These are phyloP conservation scores for Streptopelia turtur DNA, from an alignment of 2,797 vertebrate genomes.

Conservation along the genomic window DNA sequence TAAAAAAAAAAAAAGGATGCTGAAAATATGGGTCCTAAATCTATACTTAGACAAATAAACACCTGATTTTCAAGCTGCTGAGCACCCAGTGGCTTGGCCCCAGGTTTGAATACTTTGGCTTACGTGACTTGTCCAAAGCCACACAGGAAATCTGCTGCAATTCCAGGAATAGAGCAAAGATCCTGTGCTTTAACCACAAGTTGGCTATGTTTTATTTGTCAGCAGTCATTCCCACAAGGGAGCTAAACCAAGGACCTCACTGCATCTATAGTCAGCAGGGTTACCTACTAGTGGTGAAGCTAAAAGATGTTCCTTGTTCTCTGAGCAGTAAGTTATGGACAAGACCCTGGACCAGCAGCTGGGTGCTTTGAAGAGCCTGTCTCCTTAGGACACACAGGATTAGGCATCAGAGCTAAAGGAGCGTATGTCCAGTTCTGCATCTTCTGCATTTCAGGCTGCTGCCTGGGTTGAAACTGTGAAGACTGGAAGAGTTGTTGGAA, in stretches of 20 bases:
- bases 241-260: background rate
- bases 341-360: background rate
- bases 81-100: conserved; percentile 34
- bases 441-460: background rate
- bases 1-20: background rate
- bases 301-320: background rate
- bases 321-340: background rate
- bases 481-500: background rate
- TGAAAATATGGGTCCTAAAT: background rate
- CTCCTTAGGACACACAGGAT: background rate
- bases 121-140: conserved; percentile 44
- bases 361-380: background rate
- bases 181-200: conserved; percentile 1
- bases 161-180: conserved; percentile 57
- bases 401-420: background rate
- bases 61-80: conserved; percentile 38
- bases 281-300: background rate
- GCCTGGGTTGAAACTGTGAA: background rate
- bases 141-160: conserved; percentile 58
- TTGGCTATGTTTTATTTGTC: background rate
- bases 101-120: conserved; percentile 23
- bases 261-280: background rate
- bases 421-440: too few relatives aligned
- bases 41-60: background rate
- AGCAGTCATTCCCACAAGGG: conserved; percentile 21